Evolutionary conservation across 2,888 invertebrate species (phyloP), one percentile per base, ranked within the genome.

Genomic region (Patella caerulea): DNA sequence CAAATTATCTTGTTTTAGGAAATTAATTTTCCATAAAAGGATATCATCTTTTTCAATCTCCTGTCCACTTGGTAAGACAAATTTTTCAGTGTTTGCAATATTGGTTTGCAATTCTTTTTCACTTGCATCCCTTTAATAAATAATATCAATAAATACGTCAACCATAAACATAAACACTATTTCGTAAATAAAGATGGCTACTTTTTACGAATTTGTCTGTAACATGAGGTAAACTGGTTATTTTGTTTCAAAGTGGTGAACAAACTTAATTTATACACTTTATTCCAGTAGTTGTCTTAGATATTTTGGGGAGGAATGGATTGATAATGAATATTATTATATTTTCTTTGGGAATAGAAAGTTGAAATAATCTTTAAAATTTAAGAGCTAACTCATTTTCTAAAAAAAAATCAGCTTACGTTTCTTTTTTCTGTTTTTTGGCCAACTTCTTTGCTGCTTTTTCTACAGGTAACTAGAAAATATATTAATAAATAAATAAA

Each of bases 91-190:
- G 72, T 90, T 85, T 9, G 88, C 85, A 52, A 96, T 94, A 89
- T 96, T 96, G 78, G 96, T 93, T 91, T 95, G 94, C 93, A 97
- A 93, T 93, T 98, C 97, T 77, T 95, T 95, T 87, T 96, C 95
- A 5, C 96, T 96, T 75, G 95, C 91, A 91, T 95, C 93, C 78
- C 95, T 94, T 85, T 65, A 79, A 76, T 75, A 24, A 59, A 74
- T 54, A 71, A 79, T 19, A 73, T 59, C 70, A 71, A 29, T 9
- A 71, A 4, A 17, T 11, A 5, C 3, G 2, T 59, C 45, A 53
- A 77, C 11, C 19, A 72, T 45, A 45, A 45, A 7, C 9, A 45
- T 45, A 45, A 45, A 3, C 34, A 34, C 7, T 34, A 34, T 34
- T 34, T 3, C 5, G 34, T 5, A 34, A 5, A 45, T 24, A 56